These are phyloP conservation scores for Darevskia nairensis DNA, from an alignment of 2,797 vertebrate genomes.

Conservation along the genomic window DNA sequence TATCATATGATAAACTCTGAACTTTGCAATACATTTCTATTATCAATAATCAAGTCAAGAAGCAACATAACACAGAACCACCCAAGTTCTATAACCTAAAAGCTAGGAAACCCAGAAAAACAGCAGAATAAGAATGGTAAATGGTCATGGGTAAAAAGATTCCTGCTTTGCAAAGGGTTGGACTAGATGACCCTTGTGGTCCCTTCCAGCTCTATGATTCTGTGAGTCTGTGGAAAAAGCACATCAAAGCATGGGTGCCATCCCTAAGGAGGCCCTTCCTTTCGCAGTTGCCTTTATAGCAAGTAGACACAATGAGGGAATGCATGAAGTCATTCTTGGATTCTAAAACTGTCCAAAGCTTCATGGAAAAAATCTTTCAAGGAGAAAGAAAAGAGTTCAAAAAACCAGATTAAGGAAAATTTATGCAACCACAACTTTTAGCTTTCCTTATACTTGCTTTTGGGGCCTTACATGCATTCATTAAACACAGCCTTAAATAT, in stretches of 20 bases:
- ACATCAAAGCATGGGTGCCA: not conserved
- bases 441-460: not conserved
- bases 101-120: not conserved
- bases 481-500: not conserved
- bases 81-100: not conserved
- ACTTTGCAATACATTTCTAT: not conserved
- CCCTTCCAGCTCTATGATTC: no score
- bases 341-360: not conserved
- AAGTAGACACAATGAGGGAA: no score
- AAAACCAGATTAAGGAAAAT: not conserved
- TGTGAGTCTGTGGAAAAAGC: not conserved
- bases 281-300: not conserved
- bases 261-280: not conserved
- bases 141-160: no score
- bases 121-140: not conserved
- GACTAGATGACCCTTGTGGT: no score
- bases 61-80: not conserved
- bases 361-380: not conserved
- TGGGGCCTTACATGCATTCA: not conserved
- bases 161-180: no score
- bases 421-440: not conserved
- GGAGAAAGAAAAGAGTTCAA: not conserved
- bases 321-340: not conserved
- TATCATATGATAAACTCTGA: not conserved
- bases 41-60: not conserved